Evolutionary conservation across 1,140 invertebrate genomes (phyloP), one percentile per base, ranked within the genome.

Genomic region (Pseudomyrmex cubaensis): DNA sequence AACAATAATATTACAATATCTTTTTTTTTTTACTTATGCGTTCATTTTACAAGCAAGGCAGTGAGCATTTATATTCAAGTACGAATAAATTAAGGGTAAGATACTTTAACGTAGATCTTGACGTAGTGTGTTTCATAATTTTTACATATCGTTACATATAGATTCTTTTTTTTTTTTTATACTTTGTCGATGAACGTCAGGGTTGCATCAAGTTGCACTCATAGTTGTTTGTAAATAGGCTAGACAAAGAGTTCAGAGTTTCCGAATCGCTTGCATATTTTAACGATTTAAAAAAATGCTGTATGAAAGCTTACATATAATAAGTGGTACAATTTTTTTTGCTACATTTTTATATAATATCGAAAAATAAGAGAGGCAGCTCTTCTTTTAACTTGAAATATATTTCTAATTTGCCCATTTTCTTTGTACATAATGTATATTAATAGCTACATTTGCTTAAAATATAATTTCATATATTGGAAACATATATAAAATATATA

Each of bases 41-140:
- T 87, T 90, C 75, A 85, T 91, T 91, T 86, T 87, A 85, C 89
- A 92, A 92, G 91, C 90, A 83, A 90, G 90, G 69, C 88, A 88
- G 76, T 89, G 89, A 90, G 61, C 72, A 86, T 85, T 86, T 83
- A 87, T 83, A 86, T 82, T 73, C 78, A 54, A 83, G 73, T 85
- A 73, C 80, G 59, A 73, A 59, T 82, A 77, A 59, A 25, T 52
- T 35, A 48, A 78, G 90, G 91, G 92, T 92, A 92, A 92, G 90
- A 87, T 75, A 72, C 20, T 83, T n/a, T 44, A 46, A 15, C 7
- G 48, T 56, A 66, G 1, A 15, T 25, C 59, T 87, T n/a, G 62
- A 56, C 22, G 54, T 75, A 86, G 59, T 57, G 13, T 66, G 35
- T 66, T 77, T 67, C 35, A 9, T 13, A 50, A 62, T 80, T 56